phyloP scores from a whole-genome alignment of 2,888 invertebrate genomes.

The Pheosia tremula region DNA sequence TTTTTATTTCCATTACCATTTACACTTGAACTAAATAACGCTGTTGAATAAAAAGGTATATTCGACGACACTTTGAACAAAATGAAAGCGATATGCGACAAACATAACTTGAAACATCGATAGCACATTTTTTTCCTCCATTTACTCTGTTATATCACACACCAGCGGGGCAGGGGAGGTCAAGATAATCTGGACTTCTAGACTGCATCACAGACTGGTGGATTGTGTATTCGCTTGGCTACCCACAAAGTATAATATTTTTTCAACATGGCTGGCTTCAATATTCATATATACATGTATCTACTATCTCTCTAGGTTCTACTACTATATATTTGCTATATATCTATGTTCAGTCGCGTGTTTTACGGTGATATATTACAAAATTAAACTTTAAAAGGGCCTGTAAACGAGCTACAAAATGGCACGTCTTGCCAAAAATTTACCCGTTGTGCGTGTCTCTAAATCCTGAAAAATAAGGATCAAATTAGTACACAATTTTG shows the following conservation, averaged over 20 bases:
- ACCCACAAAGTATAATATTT: conserved; percentile 40
- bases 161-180: conserved; percentile 20
- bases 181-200: conserved; percentile 37
- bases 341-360: too few relatives aligned
- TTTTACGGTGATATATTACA: too few relatives aligned
- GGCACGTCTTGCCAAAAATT: too few relatives aligned
- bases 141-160: conserved; percentile 12
- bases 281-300: conserved; percentile 32
- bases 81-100: conserved; percentile 30
- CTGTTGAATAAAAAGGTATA: conserved; percentile 45
- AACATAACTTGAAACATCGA: conserved; percentile 31
- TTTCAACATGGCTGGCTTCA: conserved; percentile 55
- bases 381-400: too few relatives aligned
- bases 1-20: neutral
- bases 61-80: conserved; percentile 22
- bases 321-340: too few relatives aligned
- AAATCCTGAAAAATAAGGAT: too few relatives aligned
- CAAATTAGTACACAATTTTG: too few relatives aligned
- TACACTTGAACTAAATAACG: conserved; percentile 39
- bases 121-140: conserved; percentile 13
- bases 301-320: conserved; percentile 6
- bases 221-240: conserved; percentile 55
- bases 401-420: too few relatives aligned
- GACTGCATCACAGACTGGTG: conserved; percentile 32
- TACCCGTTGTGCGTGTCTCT: too few relatives aligned